Evolutionary conservation across 92 coral and sea anemone genomes (phyloP), one percentile per base, ranked within the genome.

Genomic region (Umimayanthus kanabou): DNA sequence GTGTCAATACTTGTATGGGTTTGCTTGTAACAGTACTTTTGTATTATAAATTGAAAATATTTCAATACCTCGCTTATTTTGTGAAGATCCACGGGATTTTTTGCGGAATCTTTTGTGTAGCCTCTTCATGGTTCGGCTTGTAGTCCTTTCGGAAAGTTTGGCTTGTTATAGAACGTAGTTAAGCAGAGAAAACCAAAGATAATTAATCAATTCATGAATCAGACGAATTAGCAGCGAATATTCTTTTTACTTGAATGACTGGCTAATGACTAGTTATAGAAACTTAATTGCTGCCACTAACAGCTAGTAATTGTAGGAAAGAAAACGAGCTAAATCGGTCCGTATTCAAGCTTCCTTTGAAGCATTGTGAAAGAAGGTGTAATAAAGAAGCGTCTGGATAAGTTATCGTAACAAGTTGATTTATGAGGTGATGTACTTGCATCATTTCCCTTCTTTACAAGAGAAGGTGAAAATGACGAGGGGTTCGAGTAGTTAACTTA

Each of bases 21-120:
- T 28, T 47, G 10, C 4, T 28, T 33, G 3, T 72, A 72, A 72
- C 8, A 20, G 18, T 72, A 9, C 33, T 80, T 16, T 55, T 57
- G 49, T 11, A 15, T 20, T 53, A n/a, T 80, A 0, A 58, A 57
- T 15, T 55, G 6, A 83, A 26, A 65, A 39, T 9, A 39, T 47
- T 71, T 45, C 28, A 25, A 20, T 83, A 83, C 87, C 78, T 83
- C 29, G 87, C 13, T 70, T 70, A 3, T 73, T 43, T 50, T 70
- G 87, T 13, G 87, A 70, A 11, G 77, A 15, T 26, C 78, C 77
- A 15, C 77, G 66, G 58, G 78, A 47, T 30, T 83, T 83, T 50
- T 53, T 71, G 43, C 78, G 87, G 26, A 83, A 47, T 83, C 87
- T 47, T 83, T 71, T 70, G 65, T 83, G 87, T 57, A 83, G 77